These are phyloP conservation scores for Metridium senile DNA, from an alignment of 92 coral and sea anemone genomes.

Conservation along the genomic window DNA sequence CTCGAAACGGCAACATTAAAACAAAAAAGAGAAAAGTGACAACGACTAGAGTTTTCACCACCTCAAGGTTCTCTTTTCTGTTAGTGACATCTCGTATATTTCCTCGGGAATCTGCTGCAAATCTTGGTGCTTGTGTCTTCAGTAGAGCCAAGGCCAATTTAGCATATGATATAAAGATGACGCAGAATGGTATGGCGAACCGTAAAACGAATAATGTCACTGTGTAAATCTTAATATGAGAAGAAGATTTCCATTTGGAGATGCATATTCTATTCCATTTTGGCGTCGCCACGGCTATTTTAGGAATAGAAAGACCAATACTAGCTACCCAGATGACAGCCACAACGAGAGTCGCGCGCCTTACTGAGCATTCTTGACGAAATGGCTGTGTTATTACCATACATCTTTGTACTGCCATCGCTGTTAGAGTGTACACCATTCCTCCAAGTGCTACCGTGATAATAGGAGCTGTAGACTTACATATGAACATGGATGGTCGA, in stretches of 20 bases:
- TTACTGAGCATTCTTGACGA: conserved; percentile 27
- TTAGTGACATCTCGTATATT: conserved; percentile 37
- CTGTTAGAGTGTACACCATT: conserved; percentile 46
- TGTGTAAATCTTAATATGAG: conserved; percentile 18
- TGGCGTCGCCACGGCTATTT: conserved; percentile 26
- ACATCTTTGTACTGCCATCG: conserved; percentile 52
- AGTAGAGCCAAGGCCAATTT: conserved; percentile 38
- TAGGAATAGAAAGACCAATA: conserved; percentile 36
- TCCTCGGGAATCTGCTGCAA: conserved; percentile 34
- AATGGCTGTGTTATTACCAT: conserved; percentile 43
- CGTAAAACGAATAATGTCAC: conserved; percentile 31
- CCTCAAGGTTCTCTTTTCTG: conserved; percentile 42
- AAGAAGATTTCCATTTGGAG: conserved; percentile 25
- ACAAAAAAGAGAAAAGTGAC: conserved; percentile 47
- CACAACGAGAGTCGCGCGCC: conserved; percentile 13
- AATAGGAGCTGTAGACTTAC: conserved; percentile 45
- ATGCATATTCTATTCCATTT: conserved; percentile 12
- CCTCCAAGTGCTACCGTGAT: conserved; percentile 59
- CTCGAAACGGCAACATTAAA: conserved; percentile 60
- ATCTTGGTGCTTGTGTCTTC: conserved; percentile 41
- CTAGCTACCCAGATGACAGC: conserved; percentile 28
- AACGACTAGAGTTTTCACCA: conserved; percentile 46
- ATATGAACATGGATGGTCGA: conserved; percentile 33
- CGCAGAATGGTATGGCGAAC: conserved; percentile 43
- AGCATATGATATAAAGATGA: conserved; percentile 36